These are phyloP conservation scores for Magallana gigas DNA, from an alignment of 1,140 invertebrate genomes.

Conservation along the genomic window DNA sequence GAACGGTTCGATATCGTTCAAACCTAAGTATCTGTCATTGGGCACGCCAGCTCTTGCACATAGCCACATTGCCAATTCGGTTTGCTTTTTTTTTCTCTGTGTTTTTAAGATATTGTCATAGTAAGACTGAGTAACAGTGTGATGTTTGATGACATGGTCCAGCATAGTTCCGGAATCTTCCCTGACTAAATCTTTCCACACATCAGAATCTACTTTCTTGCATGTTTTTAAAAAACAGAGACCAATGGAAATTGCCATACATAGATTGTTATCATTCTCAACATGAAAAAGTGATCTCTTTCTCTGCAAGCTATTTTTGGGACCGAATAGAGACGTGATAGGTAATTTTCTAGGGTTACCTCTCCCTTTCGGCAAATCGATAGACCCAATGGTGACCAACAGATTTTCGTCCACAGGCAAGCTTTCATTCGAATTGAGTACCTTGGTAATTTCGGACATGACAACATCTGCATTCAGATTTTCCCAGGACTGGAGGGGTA, in stretches of 20 bases:
- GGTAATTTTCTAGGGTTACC: slow-evolving; percentile 14
- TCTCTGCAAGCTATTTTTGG: slow-evolving; percentile 33
- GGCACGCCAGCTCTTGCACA: background rate
- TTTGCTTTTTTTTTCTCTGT: slow-evolving; percentile 26
- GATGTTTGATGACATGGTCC: slow-evolving; percentile 34
- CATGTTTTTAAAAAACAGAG: slow-evolving; percentile 46
- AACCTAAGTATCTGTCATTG: slow-evolving; percentile 27
- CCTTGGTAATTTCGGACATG: too few relatives aligned
- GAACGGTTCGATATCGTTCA: slow-evolving; percentile 52
- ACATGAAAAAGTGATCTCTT: slow-evolving; percentile 48
- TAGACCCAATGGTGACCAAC: too few relatives aligned
- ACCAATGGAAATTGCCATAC: slow-evolving; percentile 44
- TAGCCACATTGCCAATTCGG: slow-evolving; percentile 13
- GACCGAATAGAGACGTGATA: slow-evolving; percentile 44
- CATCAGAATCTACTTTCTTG: slow-evolving; percentile 29
- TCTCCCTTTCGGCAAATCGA: too few relatives aligned
- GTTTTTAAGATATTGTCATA: slow-evolving; percentile 38
- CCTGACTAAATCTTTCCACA: slow-evolving; percentile 37
- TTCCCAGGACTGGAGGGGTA: slow-evolving; percentile 50
- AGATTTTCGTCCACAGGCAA: too few relatives aligned
- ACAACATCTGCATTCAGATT: too few relatives aligned
- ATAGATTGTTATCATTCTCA: slow-evolving; percentile 35
- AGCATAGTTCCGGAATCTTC: slow-evolving; percentile 16
- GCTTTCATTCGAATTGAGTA: too few relatives aligned
- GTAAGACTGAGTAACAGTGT: slow-evolving; percentile 36